Base-by-base conservation (phyloP, 2,797 vertebrate genomes). In the Myotis findleyi region DNA sequence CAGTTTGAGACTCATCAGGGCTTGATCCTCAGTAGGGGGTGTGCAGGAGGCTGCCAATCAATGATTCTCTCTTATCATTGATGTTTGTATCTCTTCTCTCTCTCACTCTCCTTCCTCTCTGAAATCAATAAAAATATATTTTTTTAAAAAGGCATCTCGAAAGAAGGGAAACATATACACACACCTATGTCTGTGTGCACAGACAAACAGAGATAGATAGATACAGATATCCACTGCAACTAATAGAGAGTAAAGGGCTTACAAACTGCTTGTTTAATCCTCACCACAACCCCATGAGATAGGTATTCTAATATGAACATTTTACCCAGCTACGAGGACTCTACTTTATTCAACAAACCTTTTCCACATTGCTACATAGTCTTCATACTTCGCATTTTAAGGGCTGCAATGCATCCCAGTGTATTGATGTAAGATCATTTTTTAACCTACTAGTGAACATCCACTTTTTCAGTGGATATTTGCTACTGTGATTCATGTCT, bases 151-250 rank as follows among this genome's bases (percentile, higher is more conserved):
- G 27, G 59, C 30, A 64, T 64, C 59, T 64, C 3, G 6, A 64
- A 64, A 49, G 11, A 12, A 25, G 13, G 10, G 33, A 41, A 33
- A 36, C 17, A 55, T 21, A 16, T 2, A 13, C 1, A 66, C 13
- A 86, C 17, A 27, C 3, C 21, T 1, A 62, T 21, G 85, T 0
- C 0, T 6, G 5, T n/a, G 41, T 14, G 16, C n/a, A n/a, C 0
- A 7, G 38, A 44, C 13, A 64, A 12, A 59, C 2, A 72, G n/a
- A 75, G 1, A 1, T 3, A 64, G 59, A 30, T 8, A 57, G 13
- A 55, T 0, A 18, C 2, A 66, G 21, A 71, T 3, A 1, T 5
- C 33, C 59, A 83, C 80, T 33, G 44, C 51, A 73, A 53, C 33
- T n/a, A n/a, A 30, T 11, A 49, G 21, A 55, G 41, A 62, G 30